Conservation (phyloP, 2,888 invertebrate genomes). For the Podotricha telesiphe region DNA sequence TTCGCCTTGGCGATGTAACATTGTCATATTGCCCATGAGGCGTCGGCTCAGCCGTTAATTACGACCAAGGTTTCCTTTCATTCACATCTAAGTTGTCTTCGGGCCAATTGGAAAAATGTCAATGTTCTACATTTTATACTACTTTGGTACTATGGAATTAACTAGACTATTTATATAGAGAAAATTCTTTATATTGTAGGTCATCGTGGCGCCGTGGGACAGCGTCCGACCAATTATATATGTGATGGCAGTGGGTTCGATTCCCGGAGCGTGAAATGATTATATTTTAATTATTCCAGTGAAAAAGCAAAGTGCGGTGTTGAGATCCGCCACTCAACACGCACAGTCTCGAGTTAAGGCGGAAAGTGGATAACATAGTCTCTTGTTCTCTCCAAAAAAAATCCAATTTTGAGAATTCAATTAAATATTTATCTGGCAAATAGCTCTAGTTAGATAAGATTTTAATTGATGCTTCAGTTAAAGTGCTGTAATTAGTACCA, state of each 20-base stretch:
- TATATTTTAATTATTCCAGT: too few species aligned
- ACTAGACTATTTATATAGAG: neutral
- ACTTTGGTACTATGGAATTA: neutral
- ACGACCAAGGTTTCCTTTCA: slow-evolving; percentile 31
- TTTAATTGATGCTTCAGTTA: slow-evolving; percentile 9
- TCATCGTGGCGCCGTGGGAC: too few species aligned
- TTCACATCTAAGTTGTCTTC: slow-evolving; percentile 9
- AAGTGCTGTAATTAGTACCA: slow-evolving; percentile 27
- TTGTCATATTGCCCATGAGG: slow-evolving; percentile 32
- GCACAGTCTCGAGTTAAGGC: too few species aligned
- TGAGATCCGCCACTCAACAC: too few species aligned
- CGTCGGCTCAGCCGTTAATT: slow-evolving; percentile 28
- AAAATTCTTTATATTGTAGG: too few species aligned
- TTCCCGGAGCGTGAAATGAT: too few species aligned
- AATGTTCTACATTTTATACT: slow-evolving; percentile 6
- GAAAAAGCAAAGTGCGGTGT: too few species aligned
- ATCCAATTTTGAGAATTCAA: too few species aligned
- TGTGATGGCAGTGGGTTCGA: too few species aligned
- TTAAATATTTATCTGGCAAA: neutral
- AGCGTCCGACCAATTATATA: too few species aligned
- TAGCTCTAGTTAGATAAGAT: neutral
- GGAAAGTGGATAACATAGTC: too few species aligned
- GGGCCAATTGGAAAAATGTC: slow-evolving; percentile 12
- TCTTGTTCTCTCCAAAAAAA: too few species aligned
- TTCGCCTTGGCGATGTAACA: slow-evolving; percentile 31